Evolutionary conservation across 2,797 vertebrate genomes (phyloP).

Genomic region (Sebastes taczanowskii): DNA sequence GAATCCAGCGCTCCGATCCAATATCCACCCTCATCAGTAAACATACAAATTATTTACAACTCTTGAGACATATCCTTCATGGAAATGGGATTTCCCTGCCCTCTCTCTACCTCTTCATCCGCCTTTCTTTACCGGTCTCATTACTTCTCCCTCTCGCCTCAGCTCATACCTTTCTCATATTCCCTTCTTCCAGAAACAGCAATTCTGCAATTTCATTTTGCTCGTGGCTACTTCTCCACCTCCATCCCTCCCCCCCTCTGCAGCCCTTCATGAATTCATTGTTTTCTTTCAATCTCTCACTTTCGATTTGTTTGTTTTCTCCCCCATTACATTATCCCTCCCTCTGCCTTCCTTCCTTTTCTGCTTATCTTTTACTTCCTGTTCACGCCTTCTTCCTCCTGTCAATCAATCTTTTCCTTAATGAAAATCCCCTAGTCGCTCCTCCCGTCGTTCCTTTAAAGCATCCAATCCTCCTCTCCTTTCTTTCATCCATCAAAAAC

Average conservation of each 20-base stretch:
- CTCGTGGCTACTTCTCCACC: constrained; percentile 2
- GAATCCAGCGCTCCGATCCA: neutral
- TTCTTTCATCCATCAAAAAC: neutral
- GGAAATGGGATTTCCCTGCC: neutral
- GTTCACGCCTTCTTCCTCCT: neutral
- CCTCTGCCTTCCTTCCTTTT: neutral
- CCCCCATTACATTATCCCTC: neutral
- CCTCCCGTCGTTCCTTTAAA: neutral
- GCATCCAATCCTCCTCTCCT: neutral
- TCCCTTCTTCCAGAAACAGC: constrained; percentile 16
- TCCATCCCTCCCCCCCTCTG: neutral
- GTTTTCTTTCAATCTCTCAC: constrained; percentile 34
- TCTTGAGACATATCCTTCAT: neutral
- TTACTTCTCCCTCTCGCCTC: constrained; percentile 12
- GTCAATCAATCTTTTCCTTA: neutral
- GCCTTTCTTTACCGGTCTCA: constrained; percentile 22
- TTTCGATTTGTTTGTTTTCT: constrained; percentile 9
- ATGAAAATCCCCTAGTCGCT: neutral
- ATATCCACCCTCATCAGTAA: neutral
- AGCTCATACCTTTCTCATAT: constrained; percentile 6
- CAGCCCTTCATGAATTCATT: constrained; percentile 25
- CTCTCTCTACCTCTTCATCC: neutral
- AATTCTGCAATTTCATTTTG: constrained; percentile 51
- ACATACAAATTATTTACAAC: neutral
- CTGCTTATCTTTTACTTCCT: neutral